These are phyloP conservation scores for Onychorhynchus coronatus DNA, from an alignment of 2,113 vertebrate genomes.

Conservation along the genomic window DNA sequence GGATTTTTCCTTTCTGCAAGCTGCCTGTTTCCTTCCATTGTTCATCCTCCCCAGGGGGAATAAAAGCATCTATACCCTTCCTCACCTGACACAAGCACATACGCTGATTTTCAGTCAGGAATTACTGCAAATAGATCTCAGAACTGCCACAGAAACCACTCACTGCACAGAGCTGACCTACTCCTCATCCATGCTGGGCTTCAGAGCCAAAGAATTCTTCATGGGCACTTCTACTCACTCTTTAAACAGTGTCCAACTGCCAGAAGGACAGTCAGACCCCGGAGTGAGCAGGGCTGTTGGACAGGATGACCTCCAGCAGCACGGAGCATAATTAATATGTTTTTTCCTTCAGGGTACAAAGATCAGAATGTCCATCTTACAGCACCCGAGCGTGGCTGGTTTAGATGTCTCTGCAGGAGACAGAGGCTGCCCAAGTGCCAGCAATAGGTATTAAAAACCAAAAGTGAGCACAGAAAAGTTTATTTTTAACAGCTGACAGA, in stretches of 20 bases:
- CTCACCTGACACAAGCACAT: not conserved
- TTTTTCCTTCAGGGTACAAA: not conserved
- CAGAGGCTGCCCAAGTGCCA: not conserved
- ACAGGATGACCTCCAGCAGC: not conserved
- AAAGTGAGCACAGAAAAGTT: not conserved
- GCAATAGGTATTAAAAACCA: not conserved
- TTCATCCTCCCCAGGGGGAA: not conserved
- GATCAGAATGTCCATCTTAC: not conserved
- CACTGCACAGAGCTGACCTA: not conserved
- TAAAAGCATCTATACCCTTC: not conserved
- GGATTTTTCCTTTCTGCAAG: not conserved
- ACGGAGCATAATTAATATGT: not conserved
- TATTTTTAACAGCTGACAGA: not conserved
- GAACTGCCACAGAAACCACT: not conserved
- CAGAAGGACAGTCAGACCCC: not conserved
- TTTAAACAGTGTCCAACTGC: not conserved
- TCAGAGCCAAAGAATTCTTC: not conserved
- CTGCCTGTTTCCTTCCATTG: not conserved
- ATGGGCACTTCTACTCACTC: not conserved
- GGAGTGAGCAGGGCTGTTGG: not conserved
- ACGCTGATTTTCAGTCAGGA: not conserved
- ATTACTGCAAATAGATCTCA: not conserved
- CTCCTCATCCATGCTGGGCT: not conserved
- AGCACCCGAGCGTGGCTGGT: not conserved
- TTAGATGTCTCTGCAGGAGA: not conserved